Evolutionary conservation across 2,888 invertebrate species (phyloP).

Genomic region (Drosophila rellima): DNA sequence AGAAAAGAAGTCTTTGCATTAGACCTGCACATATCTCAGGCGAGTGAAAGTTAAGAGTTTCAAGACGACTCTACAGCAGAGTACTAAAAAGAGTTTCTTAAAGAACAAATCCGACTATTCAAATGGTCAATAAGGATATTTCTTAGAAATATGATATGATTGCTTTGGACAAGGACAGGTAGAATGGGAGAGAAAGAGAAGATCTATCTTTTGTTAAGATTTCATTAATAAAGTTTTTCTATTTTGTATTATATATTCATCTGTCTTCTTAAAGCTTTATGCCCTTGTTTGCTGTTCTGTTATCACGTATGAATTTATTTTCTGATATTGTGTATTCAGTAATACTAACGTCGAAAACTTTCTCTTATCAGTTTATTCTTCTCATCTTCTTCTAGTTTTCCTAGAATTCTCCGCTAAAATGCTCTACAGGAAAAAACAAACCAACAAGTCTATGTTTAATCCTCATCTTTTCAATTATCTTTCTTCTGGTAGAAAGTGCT

Average conservation of each 20-base stretch:
- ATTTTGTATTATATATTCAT: too few species aligned
- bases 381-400: background rate
- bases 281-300: too few species aligned
- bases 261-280: too few species aligned
- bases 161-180: background rate
- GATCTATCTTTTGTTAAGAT: too few species aligned
- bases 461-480: too few species aligned
- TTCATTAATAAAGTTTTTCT: too few species aligned
- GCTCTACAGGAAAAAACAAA: background rate
- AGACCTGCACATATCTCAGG: constrained; percentile 49
- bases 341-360: too few species aligned
- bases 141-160: background rate
- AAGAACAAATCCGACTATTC: background rate
- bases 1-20: constrained; percentile 56
- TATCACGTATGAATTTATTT: too few species aligned
- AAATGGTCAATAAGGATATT: background rate
- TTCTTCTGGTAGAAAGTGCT: background rate
- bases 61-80: background rate
- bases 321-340: too few species aligned
- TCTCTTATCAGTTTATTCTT: too few species aligned
- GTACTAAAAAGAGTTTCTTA: background rate
- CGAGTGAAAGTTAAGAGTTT: background rate
- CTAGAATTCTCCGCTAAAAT: background rate
- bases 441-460: background rate
- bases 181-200: background rate